Base-by-base conservation (phyloP, 1,140 invertebrate genomes). In the Drosophila littoralis region DNA sequence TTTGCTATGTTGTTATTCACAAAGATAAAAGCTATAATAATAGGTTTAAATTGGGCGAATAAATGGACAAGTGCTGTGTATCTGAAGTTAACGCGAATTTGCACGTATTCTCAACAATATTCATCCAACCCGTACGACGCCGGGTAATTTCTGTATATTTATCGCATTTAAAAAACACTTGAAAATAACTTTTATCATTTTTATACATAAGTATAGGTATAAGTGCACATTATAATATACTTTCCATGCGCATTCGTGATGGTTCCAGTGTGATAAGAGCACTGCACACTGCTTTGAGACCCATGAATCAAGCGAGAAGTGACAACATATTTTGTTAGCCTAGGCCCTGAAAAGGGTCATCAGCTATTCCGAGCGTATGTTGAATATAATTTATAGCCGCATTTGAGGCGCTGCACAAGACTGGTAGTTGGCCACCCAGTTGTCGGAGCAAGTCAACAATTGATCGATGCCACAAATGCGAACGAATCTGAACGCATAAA, bases 321-420 rank as follows among this genome's bases (percentile, higher is more conserved):
- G 63, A 69, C 57, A 80, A 57, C 28, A 59, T 38, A 12, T 33
- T 58, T 66, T 50, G 61, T 57, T 60, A 36, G 48, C 17, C 57
- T 48, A n/a, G 57, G 33, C 71, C 45, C 40, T n/a, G 51, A 63
- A 58, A 28, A 63, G 15, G 52, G 45, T 50, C 60, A 88, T 83
- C 79, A 81, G 78, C 71, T 71, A 85, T 86, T 81, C 82, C 43
- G 66, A 52, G 69, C 82, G 65, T 65, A 72, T 55, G 50, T 65
- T 61, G 43, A 61, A 79, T 68, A 76, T 88, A 88, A 88, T 88
- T 88, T 88, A 88, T 88, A 75, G 83, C 71, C 76, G 69, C 83
- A 88, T 76, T 75, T 69, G 68, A 60, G 73, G 73, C 73, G 73
- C 73, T 71, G 68, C 67, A 57, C 66, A 69, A 69, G 73, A 77